Evolutionary conservation across 2,888 invertebrate species (phyloP), one percentile per base, ranked within the genome.

Genomic region (Exocentrus adspersus): DNA sequence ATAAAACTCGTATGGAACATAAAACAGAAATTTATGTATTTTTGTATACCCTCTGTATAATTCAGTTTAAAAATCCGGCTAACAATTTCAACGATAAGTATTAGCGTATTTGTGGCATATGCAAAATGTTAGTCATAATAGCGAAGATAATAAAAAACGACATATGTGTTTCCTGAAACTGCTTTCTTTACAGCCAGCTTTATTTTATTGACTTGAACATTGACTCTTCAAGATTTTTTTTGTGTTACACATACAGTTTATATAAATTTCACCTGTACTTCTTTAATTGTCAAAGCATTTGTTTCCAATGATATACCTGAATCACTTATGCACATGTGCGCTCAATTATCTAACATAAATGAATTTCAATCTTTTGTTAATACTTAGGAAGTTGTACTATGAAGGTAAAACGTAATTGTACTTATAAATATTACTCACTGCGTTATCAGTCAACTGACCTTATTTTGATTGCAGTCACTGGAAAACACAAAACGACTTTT

Each of bases 391-490:
- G 54, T 30, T 54, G 28, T n/a, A 16, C 30, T 30, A 28, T 54
- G 43, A 54, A 54, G 54, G 54, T 54, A 54, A 54, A 9, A 54
- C 43, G 30, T 54, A 24, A 43, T 24, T 28, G 14, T 48, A 46
- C 12, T 51, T 50, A 60, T 51, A 50, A 50, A 51, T 60, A 48
- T 58, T 58, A 54, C 43, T 54, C 54, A 56, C 46, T 57, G 37
- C 46, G 53, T 42, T 59, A 28, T 46, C 9, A n/a, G n/a, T n/a
- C n/a, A 48, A 65, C 65, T 62, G 50, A 65, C 65, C 65, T 65
- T 65, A 59, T 56, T 61, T 62, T 54, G 54, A 60, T 62, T 60
- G 62, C 28, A 60, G 59, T 32, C 41, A 30, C 19, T 28, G 42
- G 28, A 24, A 48, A 32, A 43, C 37, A 52, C 60, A 52, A 45